Percentiles rank a stretch among this genome's conserved stretches.
Evolutionary conservation across 2,888 invertebrate genomes (phyloP).

Genomic region (Gisinianus flammeolus): DNA sequence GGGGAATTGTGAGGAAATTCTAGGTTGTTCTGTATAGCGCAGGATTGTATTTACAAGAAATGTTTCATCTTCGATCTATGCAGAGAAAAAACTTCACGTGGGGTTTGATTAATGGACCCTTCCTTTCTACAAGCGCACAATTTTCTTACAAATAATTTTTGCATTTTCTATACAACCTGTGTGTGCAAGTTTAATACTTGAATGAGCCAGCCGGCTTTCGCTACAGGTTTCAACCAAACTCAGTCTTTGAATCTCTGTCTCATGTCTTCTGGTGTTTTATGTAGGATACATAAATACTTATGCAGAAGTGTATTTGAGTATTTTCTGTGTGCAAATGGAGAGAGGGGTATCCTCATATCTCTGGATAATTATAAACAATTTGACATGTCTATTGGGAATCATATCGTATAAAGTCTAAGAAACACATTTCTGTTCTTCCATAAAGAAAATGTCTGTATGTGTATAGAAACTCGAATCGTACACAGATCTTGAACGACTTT

Average conservation of each 20-base stretch:
- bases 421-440: no score
- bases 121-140: neutral
- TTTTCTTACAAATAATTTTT: neutral
- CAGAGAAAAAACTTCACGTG: neutral
- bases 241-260: neutral
- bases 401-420: no score
- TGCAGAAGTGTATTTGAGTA: no score
- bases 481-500: no score
- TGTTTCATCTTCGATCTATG: no score
- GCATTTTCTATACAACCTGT: neutral
- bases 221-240: neutral
- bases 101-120: constrained; percentile 5
- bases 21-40: neutral
- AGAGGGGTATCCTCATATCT: no score
- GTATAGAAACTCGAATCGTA: no score
- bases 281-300: neutral
- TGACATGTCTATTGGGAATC: no score
- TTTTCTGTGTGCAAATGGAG: no score
- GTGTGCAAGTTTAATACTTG: no score
- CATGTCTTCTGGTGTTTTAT: neutral
- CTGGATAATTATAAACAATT: no score
- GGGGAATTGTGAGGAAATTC: neutral
- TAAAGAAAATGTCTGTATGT: no score
- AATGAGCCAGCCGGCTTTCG: neutral
- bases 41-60: neutral